Evolutionary conservation across 2,888 invertebrate genomes (phyloP), one percentile per base, ranked within the genome.

Genomic region (Blomia tropicalis): DNA sequence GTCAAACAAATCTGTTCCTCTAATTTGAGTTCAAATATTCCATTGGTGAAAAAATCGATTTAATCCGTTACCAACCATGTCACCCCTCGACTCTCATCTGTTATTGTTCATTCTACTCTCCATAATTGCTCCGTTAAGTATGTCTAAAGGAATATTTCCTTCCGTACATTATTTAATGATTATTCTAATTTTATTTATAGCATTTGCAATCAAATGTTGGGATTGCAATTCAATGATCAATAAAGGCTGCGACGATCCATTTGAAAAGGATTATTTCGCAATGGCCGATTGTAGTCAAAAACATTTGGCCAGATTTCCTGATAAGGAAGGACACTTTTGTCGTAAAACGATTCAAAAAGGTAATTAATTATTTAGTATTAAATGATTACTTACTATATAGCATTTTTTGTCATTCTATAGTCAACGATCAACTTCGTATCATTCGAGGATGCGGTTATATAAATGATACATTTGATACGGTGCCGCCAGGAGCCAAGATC

Each of bases 201-300:
- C 56, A 30, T 19, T 56, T 11, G 36, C 32, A 14, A 56, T 56
- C 2, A 59, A 81, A 70, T 92, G 92, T 75, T 91, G 87, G 73
- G 83, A 87, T 70, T 92, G 91, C 75, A 92, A 91, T 77, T 91
- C 91, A 65, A 84, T 82, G 66, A 88, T 82, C 72, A 89, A 91
- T 75, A 85, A 85, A 41, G 81, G 88, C 68, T 92, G 92, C 71
- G 89, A 84, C 1, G 87, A 87, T 71, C 84, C 87, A 60, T 91
- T 92, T 72, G 83, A 88, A 72, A 79, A 86, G 25, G 87, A 83
- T 74, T 84, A 85, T 58, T 80, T 90, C 70, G 89, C 87, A 30
- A 80, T 83, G 68, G 83, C 87, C 29, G 85, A 89, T 73, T 92
- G 91, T 75, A 83, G 84, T 61, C 64, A 65, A 53, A 63, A 64